phyloP scores from a whole-genome alignment of 2,113 vertebrate species.

The Sander vitreus region DNA sequence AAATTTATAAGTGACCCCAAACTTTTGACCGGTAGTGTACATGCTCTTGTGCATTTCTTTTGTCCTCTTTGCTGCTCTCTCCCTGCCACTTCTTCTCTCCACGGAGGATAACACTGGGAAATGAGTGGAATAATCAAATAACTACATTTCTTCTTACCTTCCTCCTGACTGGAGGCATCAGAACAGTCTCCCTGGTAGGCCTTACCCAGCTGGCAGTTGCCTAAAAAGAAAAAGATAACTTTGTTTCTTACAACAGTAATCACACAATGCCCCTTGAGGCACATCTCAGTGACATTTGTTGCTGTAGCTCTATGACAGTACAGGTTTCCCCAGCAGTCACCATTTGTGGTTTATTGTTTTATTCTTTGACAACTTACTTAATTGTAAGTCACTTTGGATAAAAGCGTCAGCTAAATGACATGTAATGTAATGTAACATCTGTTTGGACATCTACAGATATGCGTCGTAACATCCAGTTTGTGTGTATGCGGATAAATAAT shows the following conservation, averaged over 20 bases:
- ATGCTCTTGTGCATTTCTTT: neutral
- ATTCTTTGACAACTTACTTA: too few relatives aligned
- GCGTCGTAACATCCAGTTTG: too few relatives aligned
- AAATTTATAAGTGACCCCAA: too few relatives aligned
- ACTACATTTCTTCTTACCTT: constrained; percentile 82
- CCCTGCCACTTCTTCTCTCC: neutral
- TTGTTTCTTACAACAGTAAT: neutral
- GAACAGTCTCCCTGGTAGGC: constrained; percentile 91
- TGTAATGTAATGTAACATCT: too few relatives aligned
- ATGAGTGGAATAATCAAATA: neutral
- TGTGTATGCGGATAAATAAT: too few relatives aligned
- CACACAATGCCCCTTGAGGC: neutral
- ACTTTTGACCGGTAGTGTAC: too few relatives aligned
- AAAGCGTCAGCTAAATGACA: too few relatives aligned
- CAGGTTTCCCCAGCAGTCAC: too few relatives aligned
- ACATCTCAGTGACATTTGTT: neutral
- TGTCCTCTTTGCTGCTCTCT: neutral
- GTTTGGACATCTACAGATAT: too few relatives aligned
- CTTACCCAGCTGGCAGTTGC: constrained; percentile 87
- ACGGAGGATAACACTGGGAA: neutral
- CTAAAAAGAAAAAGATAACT: constrained; percentile 73
- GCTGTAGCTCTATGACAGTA: neutral
- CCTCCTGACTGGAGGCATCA: constrained; percentile 96
- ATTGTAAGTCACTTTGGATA: too few relatives aligned
- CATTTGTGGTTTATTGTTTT: too few relatives aligned